Conservation (phyloP, 2,888 invertebrate species). For the Ophioninae sp. region DNA sequence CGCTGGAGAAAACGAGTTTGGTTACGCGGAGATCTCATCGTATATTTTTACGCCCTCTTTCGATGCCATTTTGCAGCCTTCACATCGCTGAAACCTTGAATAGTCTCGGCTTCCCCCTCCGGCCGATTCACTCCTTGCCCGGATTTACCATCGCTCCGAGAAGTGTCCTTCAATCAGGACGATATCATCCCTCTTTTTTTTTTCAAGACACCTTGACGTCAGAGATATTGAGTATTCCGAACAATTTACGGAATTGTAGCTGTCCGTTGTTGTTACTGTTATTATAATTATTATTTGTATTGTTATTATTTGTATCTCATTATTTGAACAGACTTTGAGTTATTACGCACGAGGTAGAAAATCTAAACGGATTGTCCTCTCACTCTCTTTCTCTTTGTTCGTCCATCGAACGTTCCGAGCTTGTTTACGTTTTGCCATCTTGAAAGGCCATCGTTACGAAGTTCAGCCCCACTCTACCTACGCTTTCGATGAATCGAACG, state of each 20-base stretch:
- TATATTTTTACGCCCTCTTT: background rate
- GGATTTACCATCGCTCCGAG: background rate
- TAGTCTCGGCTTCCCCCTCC: background rate
- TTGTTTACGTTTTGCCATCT: constrained; percentile 56
- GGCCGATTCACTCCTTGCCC: background rate
- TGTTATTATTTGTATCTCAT: constrained; percentile 23
- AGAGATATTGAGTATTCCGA: constrained; percentile 21
- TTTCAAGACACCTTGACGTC: constrained; percentile 39
- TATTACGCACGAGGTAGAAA: background rate
- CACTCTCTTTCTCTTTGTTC: background rate
- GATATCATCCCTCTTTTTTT: constrained; percentile 37
- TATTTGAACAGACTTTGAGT: background rate
- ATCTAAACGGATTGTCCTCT: background rate
- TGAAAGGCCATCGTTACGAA: constrained; percentile 58
- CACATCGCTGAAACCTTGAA: constrained; percentile 27
- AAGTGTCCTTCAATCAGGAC: constrained; percentile 39
- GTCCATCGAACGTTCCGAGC: constrained; percentile 10
- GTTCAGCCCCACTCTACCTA: constrained; percentile 28
- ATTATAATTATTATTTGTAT: no score
- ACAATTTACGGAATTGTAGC: constrained; percentile 3
- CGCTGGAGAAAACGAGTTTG: no score
- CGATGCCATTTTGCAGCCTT: background rate
- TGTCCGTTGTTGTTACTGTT: constrained; percentile 4
- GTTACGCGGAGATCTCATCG: no score
- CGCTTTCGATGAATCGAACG: background rate